Base-by-base conservation (phyloP, 2,113 vertebrate species). In the Leucopsar rothschildi region DNA sequence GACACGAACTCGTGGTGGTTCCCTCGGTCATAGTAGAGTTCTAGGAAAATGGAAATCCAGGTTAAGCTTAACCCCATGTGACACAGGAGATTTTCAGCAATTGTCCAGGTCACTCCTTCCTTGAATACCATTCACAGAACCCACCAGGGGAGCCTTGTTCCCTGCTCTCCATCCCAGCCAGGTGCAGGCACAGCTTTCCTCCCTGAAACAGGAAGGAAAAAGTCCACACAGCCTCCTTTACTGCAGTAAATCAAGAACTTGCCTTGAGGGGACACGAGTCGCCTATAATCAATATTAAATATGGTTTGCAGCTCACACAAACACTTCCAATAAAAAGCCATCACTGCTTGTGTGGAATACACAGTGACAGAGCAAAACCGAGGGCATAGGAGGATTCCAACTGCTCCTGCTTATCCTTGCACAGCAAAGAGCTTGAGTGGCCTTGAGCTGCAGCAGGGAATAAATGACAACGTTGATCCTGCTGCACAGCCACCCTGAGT, bases 1-100 rank as follows among this genome's bases (percentile, higher is more conserved):
- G 99, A 99, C 80, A 99, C 99, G 19, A 99, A 99, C 94, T 99
- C 99, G 13, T 99, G 99, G 93, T 99, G 99, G 97, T 99, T 99
- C 79, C 99, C 99, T 84, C 99, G 98, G 97, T 99, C 99, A 13
- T 99, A 99, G 97, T 99, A 99, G 88, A 99, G 98, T 78, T 99
- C 99, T 99, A 86, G 57, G 76, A 78, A 97, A 56, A 93, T 35
- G 90, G 14, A 73, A 82, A 47, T 6, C 28, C 91, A 42, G 22
- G 77, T 91, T 82, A 90, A 85, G 60, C 44, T 87, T 40, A 16
- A 75, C 28, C 53, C 50, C 50, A 47, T 0, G 0, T 31, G 52
- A 44, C 18, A 11, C 29, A 47, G 45, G 64, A 93, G 84, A 27
- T 79, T 76, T 55, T 45, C 73, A 81, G 47, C 69, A 56, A 3